phyloP scores from a whole-genome alignment of 2,888 invertebrate genomes.

The Cabera pusaria region DNA sequence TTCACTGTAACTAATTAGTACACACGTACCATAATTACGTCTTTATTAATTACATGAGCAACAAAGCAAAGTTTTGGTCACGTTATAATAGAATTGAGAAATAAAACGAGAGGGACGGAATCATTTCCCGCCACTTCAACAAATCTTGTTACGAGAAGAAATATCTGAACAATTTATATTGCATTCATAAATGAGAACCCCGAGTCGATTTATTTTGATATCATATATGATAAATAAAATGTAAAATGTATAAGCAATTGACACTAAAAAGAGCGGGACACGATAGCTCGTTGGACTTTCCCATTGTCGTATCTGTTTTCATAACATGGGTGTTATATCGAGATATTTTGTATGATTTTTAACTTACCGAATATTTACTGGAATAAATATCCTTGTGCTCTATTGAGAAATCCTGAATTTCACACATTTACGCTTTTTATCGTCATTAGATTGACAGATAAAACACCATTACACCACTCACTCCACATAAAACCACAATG shows the following conservation, averaged over 20 bases:
- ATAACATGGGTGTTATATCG: conserved; percentile 38
- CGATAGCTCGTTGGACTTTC: conserved; percentile 69
- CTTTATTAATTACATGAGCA: too few species aligned
- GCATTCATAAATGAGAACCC: too few species aligned
- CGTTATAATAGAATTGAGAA: too few species aligned
- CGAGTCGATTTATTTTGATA: too few species aligned
- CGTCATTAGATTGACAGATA: conserved; percentile 77
- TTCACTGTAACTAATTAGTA: too few species aligned
- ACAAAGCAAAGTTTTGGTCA: too few species aligned
- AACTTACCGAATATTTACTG: conserved; percentile 88
- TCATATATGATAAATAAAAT: too few species aligned
- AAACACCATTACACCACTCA: conserved; percentile 71
- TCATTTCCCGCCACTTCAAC: conserved; percentile 67
- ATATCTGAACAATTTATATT: too few species aligned
- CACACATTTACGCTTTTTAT: conserved; percentile 85
- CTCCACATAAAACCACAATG: conserved; percentile 79
- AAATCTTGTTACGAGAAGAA: too few species aligned
- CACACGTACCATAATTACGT: too few species aligned
- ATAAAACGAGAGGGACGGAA: conserved; percentile 6
- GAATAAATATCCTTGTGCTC: conserved; percentile 86
- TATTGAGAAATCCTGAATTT: conserved; percentile 87
- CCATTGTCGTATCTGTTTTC: conserved; percentile 62
- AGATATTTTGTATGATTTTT: conserved; percentile 27
- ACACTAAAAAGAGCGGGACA: conserved; percentile 82
- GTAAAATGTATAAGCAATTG: too few species aligned